Evolutionary conservation across 2,888 invertebrate genomes (phyloP).

Genomic region (Apodemia zela): DNA sequence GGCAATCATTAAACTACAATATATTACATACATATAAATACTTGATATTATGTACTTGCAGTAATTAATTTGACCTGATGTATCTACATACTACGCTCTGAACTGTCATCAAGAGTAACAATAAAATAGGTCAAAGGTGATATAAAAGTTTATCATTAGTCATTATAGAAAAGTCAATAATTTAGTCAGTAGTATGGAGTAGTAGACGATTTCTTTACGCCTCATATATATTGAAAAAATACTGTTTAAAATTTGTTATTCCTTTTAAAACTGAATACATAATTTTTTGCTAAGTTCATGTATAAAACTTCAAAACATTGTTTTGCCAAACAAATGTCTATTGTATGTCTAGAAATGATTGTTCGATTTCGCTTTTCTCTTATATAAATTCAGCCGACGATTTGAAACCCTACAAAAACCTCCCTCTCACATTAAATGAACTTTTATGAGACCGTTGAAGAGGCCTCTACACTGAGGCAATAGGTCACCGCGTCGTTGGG

Average conservation of each 20-base stretch:
- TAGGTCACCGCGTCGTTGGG: constrained; percentile 47
- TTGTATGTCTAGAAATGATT: constrained; percentile 13
- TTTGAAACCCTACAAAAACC: constrained; percentile 41
- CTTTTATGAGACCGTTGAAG: constrained; percentile 46
- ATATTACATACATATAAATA: too few species aligned
- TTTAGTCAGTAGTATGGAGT: too few species aligned
- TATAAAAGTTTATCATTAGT: too few species aligned
- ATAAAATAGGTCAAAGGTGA: too few species aligned
- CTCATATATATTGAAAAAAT: not conserved
- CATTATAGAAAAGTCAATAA: too few species aligned
- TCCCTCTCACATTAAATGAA: constrained; percentile 51
- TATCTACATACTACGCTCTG: too few species aligned
- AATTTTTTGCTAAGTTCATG: not conserved
- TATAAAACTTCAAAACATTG: constrained; percentile 1
- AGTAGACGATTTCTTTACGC: too few species aligned
- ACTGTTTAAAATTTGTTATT: not conserved
- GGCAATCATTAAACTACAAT: too few species aligned
- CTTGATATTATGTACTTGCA: too few species aligned
- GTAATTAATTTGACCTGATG: too few species aligned
- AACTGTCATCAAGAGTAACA: too few species aligned
- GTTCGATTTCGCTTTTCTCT: constrained; percentile 11
- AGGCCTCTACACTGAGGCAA: constrained; percentile 42
- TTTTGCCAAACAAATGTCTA: constrained; percentile 4
- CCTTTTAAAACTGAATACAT: too few species aligned
- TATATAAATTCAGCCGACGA: constrained; percentile 34